Evolutionary conservation across 2,888 invertebrate genomes (phyloP), one percentile per base, ranked within the genome.

Genomic region (Miltochrista miniata): DNA sequence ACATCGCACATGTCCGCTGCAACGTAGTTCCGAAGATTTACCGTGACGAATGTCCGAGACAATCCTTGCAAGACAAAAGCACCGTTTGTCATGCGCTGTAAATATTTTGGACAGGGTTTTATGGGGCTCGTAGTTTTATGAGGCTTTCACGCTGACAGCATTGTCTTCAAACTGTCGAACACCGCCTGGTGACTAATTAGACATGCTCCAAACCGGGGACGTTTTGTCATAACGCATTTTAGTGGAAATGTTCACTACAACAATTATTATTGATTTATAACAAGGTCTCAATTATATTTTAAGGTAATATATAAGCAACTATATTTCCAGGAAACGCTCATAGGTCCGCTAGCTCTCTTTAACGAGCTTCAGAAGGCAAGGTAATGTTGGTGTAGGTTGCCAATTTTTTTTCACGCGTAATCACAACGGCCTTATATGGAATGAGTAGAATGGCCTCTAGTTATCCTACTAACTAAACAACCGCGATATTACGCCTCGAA

Each of bases 21-120:
- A 75, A 72, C 67, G 75, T 69, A 68, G 68, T 72, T 73, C 18
- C 3, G 64, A 70, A 79, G 76, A 84, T 82, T 77, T 79, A 79
- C 83, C 86, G 85, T 64, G 71, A 67, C 90, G 79, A 90, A 90
- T 89, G 69, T 75, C 64, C 81, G 81, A 83, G 83, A 87, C 87
- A 81, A 80, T 81, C 81, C 81, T 76, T 53, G 48, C 72, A 71
- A 87, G 85, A 90, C 88, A 90, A 89, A 86, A 77, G 70, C 69
- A 70, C 59, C 67, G 82, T 88, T 90, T 88, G 90, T 89, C 89
- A 90, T 87, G 88, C 87, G 84, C 79, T 75, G 90, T 90, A 90
- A 90, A 90, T 90, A 90, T 90, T 90, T 90, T 90, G 87, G 90
- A 87, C 86, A 73, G 79, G 66, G 74, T 77, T 85, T 86, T 82